A percentile compares a stretch with the other conserved stretches of the same genome.
Evolutionary conservation across 2,888 invertebrate species (phyloP).

Genomic region (Cheilosia scutellata): DNA sequence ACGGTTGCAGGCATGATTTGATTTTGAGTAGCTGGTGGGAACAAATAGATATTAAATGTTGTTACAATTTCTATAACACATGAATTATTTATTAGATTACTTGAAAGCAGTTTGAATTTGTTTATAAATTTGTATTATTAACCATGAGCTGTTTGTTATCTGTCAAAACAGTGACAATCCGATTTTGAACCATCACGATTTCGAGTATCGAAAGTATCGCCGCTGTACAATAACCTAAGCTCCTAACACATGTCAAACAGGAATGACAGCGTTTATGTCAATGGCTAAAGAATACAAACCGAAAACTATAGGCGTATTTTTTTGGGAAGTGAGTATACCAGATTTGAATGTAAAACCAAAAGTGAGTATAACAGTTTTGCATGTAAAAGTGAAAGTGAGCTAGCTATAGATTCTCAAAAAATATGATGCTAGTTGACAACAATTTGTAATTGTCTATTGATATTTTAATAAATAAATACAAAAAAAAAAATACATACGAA

Average conservation of each 20-base stretch:
- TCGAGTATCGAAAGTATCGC: constrained; percentile 50
- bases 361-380: no score
- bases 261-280: background rate
- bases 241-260: constrained; percentile 13
- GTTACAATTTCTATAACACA: background rate
- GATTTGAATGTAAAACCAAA: no score
- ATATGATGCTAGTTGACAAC: no score
- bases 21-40: background rate
- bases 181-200: background rate
- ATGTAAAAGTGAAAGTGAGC: no score
- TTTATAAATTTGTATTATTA: constrained; percentile 26
- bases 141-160: background rate
- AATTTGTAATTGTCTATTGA: no score
- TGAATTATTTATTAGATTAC: background rate
- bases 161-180: constrained; percentile 50
- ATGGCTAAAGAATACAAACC: background rate
- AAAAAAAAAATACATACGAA: no score
- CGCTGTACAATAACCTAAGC: constrained; percentile 30
- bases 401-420: no score
- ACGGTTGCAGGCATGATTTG: constrained; percentile 28
- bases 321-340: no score
- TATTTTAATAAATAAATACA: no score
- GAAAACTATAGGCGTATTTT: no score
- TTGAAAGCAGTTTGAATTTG: background rate
- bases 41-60: background rate